These are phyloP conservation scores for Ictidomys tridecemlineatus DNA, from an alignment of 2,113 vertebrate species.

Conservation along the genomic window DNA sequence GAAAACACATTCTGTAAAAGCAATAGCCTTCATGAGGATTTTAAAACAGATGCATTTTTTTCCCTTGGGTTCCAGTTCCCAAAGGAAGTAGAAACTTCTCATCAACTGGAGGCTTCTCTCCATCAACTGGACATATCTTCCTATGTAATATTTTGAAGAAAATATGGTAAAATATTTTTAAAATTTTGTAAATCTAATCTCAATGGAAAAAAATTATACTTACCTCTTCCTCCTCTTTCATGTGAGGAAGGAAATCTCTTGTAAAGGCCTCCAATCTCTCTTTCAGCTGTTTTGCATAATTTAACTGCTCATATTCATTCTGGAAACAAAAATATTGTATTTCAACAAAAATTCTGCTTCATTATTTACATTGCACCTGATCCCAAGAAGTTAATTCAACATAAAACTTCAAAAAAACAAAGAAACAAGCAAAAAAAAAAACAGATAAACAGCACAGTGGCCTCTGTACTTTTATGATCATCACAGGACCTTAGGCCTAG, in stretches of 20 bases:
- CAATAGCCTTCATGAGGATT: neutral
- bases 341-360: constrained; percentile 28
- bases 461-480: neutral
- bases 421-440: neutral
- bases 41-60: neutral
- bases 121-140: neutral
- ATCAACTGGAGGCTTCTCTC: neutral
- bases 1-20: constrained; percentile 26
- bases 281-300: constrained; percentile 98
- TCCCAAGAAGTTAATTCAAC: constrained; percentile 28
- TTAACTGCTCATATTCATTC: constrained; percentile 98
- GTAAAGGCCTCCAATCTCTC: constrained; percentile 98
- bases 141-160: constrained; percentile 34
- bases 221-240: constrained; percentile 99
- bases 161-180: neutral
- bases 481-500: neutral
- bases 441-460: constrained; percentile 8
- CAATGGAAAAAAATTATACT: constrained; percentile 51
- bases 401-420: neutral
- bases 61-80: neutral
- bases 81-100: neutral
- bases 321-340: constrained; percentile 82
- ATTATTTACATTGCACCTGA: neutral
- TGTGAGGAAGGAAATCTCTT: constrained; percentile 98
- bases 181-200: constrained; percentile 23